A percentile compares a stretch with the other conserved stretches of the same genome.
Evolutionary conservation across 2,113 vertebrate genomes (phyloP).

Genomic region (Eidolon helvum): DNA sequence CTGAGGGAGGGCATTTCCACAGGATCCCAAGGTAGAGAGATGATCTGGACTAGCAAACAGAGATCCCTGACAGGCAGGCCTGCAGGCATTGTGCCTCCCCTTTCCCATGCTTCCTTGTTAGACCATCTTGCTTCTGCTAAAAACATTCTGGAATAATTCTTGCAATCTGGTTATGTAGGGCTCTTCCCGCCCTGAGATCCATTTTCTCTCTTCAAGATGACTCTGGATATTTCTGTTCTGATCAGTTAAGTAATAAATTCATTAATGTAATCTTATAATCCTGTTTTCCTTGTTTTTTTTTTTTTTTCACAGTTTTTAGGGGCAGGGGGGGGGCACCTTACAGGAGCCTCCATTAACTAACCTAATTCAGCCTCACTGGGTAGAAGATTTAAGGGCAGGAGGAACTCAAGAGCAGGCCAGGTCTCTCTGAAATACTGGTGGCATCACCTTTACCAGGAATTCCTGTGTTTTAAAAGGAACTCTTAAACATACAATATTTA

Average conservation of each 20-base stretch:
- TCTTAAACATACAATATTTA: not conserved
- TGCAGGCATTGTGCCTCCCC: not conserved
- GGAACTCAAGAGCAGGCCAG: not conserved
- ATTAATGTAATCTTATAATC: not conserved
- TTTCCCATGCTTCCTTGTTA: not conserved
- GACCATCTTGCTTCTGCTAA: not conserved
- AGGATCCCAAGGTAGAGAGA: not conserved
- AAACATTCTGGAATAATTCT: not conserved
- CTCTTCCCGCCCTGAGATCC: not conserved
- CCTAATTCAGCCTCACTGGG: not conserved
- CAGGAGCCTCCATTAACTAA: not conserved
- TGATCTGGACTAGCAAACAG: not conserved
- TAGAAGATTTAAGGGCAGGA: not conserved
- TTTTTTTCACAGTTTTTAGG: not conserved
- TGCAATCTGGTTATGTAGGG: not conserved
- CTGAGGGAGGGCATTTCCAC: not conserved
- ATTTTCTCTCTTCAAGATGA: not conserved
- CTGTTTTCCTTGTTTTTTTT: not conserved
- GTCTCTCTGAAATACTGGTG: not conserved
- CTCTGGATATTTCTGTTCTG: not conserved
- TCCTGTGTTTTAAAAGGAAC: not conserved
- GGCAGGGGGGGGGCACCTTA: rapidly evolving
- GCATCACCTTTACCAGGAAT: not conserved
- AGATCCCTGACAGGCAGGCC: not conserved
- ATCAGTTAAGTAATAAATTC: not conserved